These are phyloP conservation scores for Nudaria mundana DNA, from an alignment of 2,888 invertebrate genomes.

Conservation along the genomic window DNA sequence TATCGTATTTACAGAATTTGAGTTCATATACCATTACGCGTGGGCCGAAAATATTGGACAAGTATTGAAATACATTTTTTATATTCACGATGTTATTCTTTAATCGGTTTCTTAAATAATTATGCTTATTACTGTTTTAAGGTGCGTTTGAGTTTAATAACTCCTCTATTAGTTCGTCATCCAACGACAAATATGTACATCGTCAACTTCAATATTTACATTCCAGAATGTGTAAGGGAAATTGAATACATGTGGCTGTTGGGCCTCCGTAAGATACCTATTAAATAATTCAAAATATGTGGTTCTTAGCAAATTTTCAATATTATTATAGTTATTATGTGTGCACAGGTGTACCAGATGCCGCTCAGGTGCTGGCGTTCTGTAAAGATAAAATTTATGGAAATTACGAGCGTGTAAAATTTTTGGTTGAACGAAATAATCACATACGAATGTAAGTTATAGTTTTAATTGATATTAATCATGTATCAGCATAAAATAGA, in stretches of 20 bases:
- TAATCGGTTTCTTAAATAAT: background rate
- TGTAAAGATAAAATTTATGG: conserved; percentile 85
- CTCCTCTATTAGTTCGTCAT: conserved; percentile 86
- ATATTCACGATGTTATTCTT: background rate
- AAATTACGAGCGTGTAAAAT: conserved; percentile 82
- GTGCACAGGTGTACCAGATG: conserved; percentile 89
- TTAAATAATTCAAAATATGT: background rate
- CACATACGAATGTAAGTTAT: conserved; percentile 63
- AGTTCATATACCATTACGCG: conserved; percentile 90
- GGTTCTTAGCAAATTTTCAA: background rate
- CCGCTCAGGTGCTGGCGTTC: conserved; percentile 87
- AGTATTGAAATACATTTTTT: conserved; percentile 61
- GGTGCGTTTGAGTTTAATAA: conserved; percentile 84
- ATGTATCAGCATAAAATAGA: too few species aligned
- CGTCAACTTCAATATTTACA: conserved; percentile 87
- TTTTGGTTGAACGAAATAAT: conserved; percentile 83
- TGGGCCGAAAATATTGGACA: conserved; percentile 89
- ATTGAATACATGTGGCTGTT: conserved; percentile 91
- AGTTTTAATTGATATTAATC: background rate
- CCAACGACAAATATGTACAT: conserved; percentile 83
- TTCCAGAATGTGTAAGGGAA: conserved; percentile 88
- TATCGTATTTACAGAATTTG: conserved; percentile 90
- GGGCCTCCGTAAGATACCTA: conserved; percentile 82
- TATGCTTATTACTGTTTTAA: conserved; percentile 33
- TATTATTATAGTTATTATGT: conserved; percentile 60